Evolutionary conservation across 1,140 invertebrate species (phyloP), one percentile per base, ranked within the genome.

Genomic region (Stenopsyche tienmushanensis): DNA sequence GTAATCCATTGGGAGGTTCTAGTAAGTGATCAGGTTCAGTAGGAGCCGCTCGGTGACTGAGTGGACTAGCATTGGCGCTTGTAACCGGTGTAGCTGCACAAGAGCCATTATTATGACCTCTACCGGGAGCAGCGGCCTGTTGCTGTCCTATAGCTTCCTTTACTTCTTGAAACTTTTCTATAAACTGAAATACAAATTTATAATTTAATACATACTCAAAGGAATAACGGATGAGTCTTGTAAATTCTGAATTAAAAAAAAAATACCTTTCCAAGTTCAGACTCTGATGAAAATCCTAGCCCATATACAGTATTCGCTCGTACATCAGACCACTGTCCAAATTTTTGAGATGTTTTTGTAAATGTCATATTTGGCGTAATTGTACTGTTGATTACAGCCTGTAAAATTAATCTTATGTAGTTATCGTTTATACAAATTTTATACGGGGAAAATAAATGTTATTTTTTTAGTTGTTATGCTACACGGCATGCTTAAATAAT

Each of bases 291-390:
- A 81, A 98, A 99, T 8, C 97, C 97, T 49, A 99, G 85, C 1
- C 96, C 97, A 80, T 98, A 99, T 10, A 99, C 96, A 1, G 95
- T 98, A 81, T 98, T 98, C 5, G 96, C 95, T 64, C 95, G 82
- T 26, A 96, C 91, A 82, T 99, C 97, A 60, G 95, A 97, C 96
- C 96, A 98, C 77, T 99, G 97, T 1, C 96, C 96, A 84, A 99
- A 99, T 81, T 99, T 99, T 78, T 98, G 96, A 25, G 96, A 98
- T 9, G 96, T 99, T 81, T 98, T 98, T 42, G 96, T 98, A 77
- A 98, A 98, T 41, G 93, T 96, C 96, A 98, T 98, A 72, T 93
- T 96, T 34, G 94, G 92, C 41, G 94, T 97, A 71, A 99, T 95
- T 42, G 95, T 98, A 74, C 94, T 97, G 83, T 99, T 98, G 73